Evolutionary conservation across 2,888 invertebrate genomes (phyloP).

Genomic region (Ecliptopera silaceata): DNA sequence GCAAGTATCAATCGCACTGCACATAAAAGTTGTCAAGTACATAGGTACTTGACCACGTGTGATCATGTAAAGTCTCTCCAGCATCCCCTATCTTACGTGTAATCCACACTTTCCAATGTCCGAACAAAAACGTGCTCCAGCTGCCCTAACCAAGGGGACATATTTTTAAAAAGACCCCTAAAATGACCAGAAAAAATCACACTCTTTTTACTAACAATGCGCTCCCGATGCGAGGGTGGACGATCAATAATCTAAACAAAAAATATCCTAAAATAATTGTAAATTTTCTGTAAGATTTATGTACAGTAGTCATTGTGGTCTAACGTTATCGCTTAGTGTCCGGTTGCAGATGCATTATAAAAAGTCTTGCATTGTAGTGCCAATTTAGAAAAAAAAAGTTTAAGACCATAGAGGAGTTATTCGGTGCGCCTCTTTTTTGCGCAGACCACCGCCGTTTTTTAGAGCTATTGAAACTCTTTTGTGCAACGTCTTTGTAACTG

Average conservation of each 20-base stretch:
- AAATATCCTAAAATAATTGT: slow-evolving; percentile 75
- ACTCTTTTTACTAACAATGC: slow-evolving; percentile 72
- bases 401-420: slow-evolving; percentile 38
- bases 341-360: slow-evolving; percentile 72
- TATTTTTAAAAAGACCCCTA: slow-evolving; percentile 75
- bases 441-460: slow-evolving; percentile 25
- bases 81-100: slow-evolving; percentile 36
- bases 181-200: slow-evolving; percentile 78
- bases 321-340: slow-evolving; percentile 65
- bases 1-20: no score
- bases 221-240: slow-evolving; percentile 76
- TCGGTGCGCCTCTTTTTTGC: slow-evolving; percentile 27
- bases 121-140: slow-evolving; percentile 53
- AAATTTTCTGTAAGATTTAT: slow-evolving; percentile 78
- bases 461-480: slow-evolving; percentile 30
- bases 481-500: slow-evolving; percentile 17
- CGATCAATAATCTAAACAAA: slow-evolving; percentile 72
- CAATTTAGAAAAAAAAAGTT: slow-evolving; percentile 40
- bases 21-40: no score
- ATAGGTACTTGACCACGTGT: slow-evolving; percentile 23
- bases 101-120: slow-evolving; percentile 57
- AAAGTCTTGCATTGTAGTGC: slow-evolving; percentile 53
- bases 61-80: slow-evolving; percentile 18
- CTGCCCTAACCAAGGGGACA: slow-evolving; percentile 71
- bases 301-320: slow-evolving; percentile 75